These are phyloP conservation scores for Drosophila fulvimacula DNA, from an alignment of 2,888 invertebrate species.

Conservation along the genomic window DNA sequence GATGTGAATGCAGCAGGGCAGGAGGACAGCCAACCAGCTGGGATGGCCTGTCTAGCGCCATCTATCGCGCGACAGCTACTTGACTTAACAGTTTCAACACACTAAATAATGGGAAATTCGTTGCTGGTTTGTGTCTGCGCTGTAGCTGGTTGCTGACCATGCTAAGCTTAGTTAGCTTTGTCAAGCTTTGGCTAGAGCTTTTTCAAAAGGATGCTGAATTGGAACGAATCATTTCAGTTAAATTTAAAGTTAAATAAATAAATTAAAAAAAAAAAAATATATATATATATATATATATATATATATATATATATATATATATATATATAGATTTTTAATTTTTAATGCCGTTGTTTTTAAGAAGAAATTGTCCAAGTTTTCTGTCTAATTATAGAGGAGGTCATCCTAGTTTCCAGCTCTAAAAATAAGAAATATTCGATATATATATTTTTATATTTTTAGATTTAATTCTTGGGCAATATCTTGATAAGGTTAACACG, in stretches of 20 bases:
- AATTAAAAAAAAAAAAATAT: no score
- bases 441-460: not conserved
- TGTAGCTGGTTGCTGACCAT: constrained; percentile 1
- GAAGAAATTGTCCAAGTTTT: no score
- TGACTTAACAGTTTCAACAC: constrained; percentile 22
- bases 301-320: no score
- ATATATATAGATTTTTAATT: no score
- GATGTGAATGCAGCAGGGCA: constrained; percentile 14
- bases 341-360: no score
- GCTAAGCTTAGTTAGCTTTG: not conserved
- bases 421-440: no score
- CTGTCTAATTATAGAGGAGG: no score
- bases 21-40: not conserved
- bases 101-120: constrained; percentile 60
- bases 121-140: constrained; percentile 10
- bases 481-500: no score
- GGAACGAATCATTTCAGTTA: no score
- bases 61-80: constrained; percentile 2
- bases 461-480: not conserved
- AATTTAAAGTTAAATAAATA: no score
- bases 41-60: constrained; percentile 40
- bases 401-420: no score
- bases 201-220: not conserved
- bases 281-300: no score
- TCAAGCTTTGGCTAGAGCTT: not conserved